phyloP scores from a whole-genome alignment of 2,888 invertebrate species.

The Sesia bembeciformis region DNA sequence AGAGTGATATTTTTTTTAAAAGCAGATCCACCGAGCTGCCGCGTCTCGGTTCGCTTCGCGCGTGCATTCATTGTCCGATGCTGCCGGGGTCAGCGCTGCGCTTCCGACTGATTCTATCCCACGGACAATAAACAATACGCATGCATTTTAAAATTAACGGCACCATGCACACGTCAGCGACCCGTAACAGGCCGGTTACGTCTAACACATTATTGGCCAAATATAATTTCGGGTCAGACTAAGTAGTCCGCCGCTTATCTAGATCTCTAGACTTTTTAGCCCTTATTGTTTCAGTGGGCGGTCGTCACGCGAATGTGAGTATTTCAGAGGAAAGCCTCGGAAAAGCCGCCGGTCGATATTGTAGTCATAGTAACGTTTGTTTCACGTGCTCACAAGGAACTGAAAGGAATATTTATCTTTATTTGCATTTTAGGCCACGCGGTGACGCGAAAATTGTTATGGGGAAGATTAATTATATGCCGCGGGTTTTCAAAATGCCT shows the following conservation, averaged over 20 bases:
- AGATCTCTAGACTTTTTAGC: slow-evolving; percentile 26
- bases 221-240: slow-evolving; percentile 1
- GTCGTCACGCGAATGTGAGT: slow-evolving; percentile 57
- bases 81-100: slow-evolving; percentile 27
- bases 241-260: slow-evolving; percentile 6
- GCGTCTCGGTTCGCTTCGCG: slow-evolving; percentile 60
- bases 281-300: slow-evolving; percentile 55
- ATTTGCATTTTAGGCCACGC: slow-evolving; percentile 68
- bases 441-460: slow-evolving; percentile 40
- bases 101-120: slow-evolving; percentile 28
- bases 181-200: slow-evolving; percentile 18
- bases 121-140: slow-evolving; percentile 22
- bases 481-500: too few species aligned
- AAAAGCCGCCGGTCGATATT: slow-evolving; percentile 70
- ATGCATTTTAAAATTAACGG: slow-evolving; percentile 27
- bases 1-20: slow-evolving; percentile 50
- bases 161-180: slow-evolving; percentile 16
- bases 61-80: slow-evolving; percentile 59
- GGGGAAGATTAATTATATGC: slow-evolving; percentile 23
- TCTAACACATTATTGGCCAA: slow-evolving; percentile 10
- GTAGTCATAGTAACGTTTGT: slow-evolving; percentile 66
- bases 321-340: slow-evolving; percentile 65
- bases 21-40: slow-evolving; percentile 42
- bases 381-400: slow-evolving; percentile 52
- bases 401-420: slow-evolving; percentile 35